A percentile compares a stretch with the other conserved stretches of the same genome.
phyloP scores from a whole-genome alignment of 2,113 vertebrate species.

The Pollachius pollachius region DNA sequence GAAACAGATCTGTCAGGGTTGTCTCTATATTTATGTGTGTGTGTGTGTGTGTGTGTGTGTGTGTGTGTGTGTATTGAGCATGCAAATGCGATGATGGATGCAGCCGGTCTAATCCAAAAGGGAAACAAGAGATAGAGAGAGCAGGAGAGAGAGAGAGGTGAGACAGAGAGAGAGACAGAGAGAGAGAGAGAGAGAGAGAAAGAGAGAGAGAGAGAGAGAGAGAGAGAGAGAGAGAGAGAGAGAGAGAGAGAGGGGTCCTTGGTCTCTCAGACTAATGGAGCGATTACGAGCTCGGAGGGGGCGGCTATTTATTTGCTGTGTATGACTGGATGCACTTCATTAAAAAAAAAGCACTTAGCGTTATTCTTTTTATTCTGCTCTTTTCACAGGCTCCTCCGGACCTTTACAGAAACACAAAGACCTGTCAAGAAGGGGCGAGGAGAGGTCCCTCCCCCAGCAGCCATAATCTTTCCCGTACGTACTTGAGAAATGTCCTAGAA shows the following conservation, averaged over 20 bases:
- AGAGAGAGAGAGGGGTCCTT: slow-evolving; percentile 12
- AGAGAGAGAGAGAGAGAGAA: slow-evolving; percentile 24
- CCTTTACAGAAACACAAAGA: slow-evolving; percentile 26
- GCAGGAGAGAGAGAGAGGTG: slow-evolving; percentile 26
- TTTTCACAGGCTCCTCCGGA: slow-evolving; percentile 16
- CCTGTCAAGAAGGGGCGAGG: too few species aligned
- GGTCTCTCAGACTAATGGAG: slow-evolving; percentile 71
- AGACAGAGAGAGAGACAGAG: slow-evolving; percentile 26
- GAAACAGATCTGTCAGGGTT: too few species aligned
- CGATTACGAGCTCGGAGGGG: slow-evolving; percentile 68
- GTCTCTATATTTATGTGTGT: too few species aligned
- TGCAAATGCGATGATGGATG: slow-evolving; percentile 68
- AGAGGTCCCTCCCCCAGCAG: too few species aligned
- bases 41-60: slow-evolving; percentile 11
- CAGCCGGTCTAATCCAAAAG: slow-evolving; percentile 38
- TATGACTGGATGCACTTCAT: slow-evolving; percentile 75
- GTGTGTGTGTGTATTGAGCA: slow-evolving; percentile 50
- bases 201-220: slow-evolving; percentile 34
- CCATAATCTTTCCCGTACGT: too few species aligned
- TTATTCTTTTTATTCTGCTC: slow-evolving; percentile 32
- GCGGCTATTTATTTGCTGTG: slow-evolving; percentile 70
- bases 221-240: slow-evolving; percentile 21
- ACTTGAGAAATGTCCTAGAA: too few species aligned
- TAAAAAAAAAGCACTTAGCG: slow-evolving; percentile 64
- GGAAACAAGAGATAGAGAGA: slow-evolving; percentile 40